Evolutionary conservation across 2,113 vertebrate genomes (phyloP), one percentile per base, ranked within the genome.

Genomic region (Rattus norvegicus): DNA sequence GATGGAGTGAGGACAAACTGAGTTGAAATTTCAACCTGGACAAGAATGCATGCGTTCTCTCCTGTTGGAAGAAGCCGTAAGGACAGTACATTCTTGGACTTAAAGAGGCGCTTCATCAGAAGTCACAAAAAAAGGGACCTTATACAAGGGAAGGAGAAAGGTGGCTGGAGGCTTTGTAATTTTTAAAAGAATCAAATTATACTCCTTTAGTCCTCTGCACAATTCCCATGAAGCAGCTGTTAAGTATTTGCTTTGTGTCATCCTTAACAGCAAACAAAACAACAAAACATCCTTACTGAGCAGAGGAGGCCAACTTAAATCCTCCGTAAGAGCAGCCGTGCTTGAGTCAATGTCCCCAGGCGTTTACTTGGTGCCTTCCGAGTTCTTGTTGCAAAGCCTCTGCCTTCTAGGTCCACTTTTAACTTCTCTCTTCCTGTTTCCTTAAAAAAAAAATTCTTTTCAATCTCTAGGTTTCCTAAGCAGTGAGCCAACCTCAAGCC

Each of bases 111-210:
- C 13, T 54, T 91, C 59, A 81, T n/a, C 11, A 65, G 6, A 10
- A n/a, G 65, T 36, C 49, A 61, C 16, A 36, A 16, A 39, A 90
- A 43, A 88, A 26, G 17, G 49, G 43, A 81, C 70, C 56, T 67
- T 80, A 47, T 88, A 88, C 94, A 96, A 90, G 49, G 28, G n/a
- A 86, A 19, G 56, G 49, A 90, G 33, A 39, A 94, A 69, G 65
- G 26, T 76, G 7, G 36, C 39, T 22, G 52, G 33, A 84, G 59
- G 65, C 30, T 52, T 69, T 89, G 67, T 28, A 70, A 24, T 67
- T 95, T 63, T 5, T 79, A 70, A 65, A 83, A 73, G 10, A 79
- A 88, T 95, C 79, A 69, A 89, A 92, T 73, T 43, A 90, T 14
- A 33, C 17, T 72, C 43, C 61, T 87, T 94, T 33, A 13, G 47